Base-by-base conservation (phyloP, 2,888 invertebrate species). In the Coelopa pilipes region DNA sequence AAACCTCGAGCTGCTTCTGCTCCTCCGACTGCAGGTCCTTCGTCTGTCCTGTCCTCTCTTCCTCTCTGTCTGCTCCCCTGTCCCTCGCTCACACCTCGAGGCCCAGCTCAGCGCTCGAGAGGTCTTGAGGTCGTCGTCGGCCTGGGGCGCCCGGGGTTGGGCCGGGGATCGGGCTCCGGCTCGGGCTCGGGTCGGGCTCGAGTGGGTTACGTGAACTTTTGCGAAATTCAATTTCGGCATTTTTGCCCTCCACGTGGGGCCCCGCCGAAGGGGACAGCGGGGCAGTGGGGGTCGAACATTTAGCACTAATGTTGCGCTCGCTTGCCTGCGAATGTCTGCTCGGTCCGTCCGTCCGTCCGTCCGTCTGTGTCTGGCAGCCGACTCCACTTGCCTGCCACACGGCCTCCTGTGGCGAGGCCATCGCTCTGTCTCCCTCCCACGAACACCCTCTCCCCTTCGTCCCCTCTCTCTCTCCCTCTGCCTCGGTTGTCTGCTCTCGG, bases 181-280 rank as follows among this genome's bases (percentile, higher is more conserved):
- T n/a, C n/a, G n/a, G n/a, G n/a, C n/a, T n/a, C n/a, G n/a, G n/a
- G n/a, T n/a, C n/a, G n/a, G 15, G 49, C 9, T 21, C 67, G 55
- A 67, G 45, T 55, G 34, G 47, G 47, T 46, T 65, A 47, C 15
- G 65, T 65, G 47, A 47, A 65, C 65, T 65, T 65, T 65, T 65
- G 21, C 17, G 1, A 65, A 65, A 65, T 65, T 65, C n/a, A 65
- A 65, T 65, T 65, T 47, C 11, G 49, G 46, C 17, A 24, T 62
- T 62, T 45, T 13, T 62, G 24, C 34, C n/a, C 34, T 24, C n/a
- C 9, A 7, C 34, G n/a, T 1, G 10, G 10, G 21, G n/a, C 4
- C 19, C 34, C n/a, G n/a, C 34, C 34, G n/a, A 13, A 13, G 21
- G 11, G 3, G 34, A 9, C 24, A 62, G 62, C 34, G 34, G 1